These are phyloP conservation scores for Chascanopsetta lugubris DNA, from an alignment of 2,113 vertebrate species.

Conservation along the genomic window DNA sequence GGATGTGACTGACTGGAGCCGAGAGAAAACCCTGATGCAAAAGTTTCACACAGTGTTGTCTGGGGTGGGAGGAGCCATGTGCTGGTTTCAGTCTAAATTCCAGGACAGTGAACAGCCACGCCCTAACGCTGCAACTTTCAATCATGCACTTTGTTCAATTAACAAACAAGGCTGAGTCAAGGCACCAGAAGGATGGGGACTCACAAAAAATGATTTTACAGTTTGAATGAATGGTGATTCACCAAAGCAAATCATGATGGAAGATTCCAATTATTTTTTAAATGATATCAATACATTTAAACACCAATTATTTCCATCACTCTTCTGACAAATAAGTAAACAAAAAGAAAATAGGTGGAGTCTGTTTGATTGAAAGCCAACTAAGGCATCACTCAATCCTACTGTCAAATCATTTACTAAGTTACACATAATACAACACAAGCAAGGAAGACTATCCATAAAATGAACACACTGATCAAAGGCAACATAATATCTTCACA, in stretches of 20 bases:
- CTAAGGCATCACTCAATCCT: too few species aligned
- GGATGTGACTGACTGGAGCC: not conserved
- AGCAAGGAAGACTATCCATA: too few species aligned
- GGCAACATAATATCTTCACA: too few species aligned
- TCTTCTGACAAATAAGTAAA: too few species aligned
- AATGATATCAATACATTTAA: too few species aligned
- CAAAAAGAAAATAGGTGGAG: too few species aligned
- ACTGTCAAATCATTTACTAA: too few species aligned
- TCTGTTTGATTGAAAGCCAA: too few species aligned
- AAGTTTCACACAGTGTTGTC: constrained; percentile 48
- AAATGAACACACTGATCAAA: constrained; percentile 2
- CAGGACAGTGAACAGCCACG: constrained; percentile 21
- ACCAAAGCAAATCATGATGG: too few species aligned
- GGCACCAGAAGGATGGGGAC: not conserved
- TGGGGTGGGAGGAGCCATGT: constrained; percentile 45
- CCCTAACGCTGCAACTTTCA: constrained; percentile 6
- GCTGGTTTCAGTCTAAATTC: constrained; percentile 71
- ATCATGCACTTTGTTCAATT: not conserved
- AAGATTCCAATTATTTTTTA: not conserved
- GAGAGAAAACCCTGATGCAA: constrained; percentile 1
- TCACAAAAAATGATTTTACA: not conserved
- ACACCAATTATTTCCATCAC: too few species aligned
- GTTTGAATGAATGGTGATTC: not conserved
- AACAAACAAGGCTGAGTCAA: not conserved
- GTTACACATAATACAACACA: too few species aligned